These are phyloP conservation scores for Epizoanthus ramosus DNA, from an alignment of 92 coral and sea anemone genomes.

Conservation along the genomic window DNA sequence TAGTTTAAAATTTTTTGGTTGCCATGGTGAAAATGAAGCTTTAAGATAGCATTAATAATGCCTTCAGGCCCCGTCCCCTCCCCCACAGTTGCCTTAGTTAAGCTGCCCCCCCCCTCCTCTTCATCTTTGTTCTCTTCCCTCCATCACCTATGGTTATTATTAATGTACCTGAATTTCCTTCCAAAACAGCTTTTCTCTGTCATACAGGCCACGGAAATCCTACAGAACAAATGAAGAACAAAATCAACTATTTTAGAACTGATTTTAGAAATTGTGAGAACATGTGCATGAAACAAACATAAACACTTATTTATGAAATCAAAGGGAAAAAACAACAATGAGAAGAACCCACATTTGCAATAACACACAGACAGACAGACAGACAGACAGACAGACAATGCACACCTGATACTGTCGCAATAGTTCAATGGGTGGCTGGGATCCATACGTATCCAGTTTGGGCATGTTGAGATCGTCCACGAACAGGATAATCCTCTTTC, in stretches of 20 bases:
- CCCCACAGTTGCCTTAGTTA: no score
- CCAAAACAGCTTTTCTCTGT: constrained; percentile 97
- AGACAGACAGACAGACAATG: neutral
- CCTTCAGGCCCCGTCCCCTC: no score
- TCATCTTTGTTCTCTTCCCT: no score
- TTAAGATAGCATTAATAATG: no score
- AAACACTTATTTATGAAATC: neutral
- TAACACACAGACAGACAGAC: neutral
- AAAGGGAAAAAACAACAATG: neutral
- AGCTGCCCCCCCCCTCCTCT: no score
- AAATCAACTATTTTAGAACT: no score
- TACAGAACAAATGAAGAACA: constrained; percentile 25
- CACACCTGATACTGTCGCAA: constrained; percentile 90
- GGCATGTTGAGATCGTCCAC: constrained; percentile 99
- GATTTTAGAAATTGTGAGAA: constrained; percentile 68
- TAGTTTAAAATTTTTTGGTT: no score
- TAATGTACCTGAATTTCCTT: constrained; percentile 87
- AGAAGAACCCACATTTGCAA: neutral
- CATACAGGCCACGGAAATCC: constrained; percentile 96
- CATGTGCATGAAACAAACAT: neutral
- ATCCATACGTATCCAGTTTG: constrained; percentile 96
- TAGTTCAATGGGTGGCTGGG: constrained; percentile 97
- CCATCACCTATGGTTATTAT: no score
- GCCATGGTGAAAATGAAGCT: no score
- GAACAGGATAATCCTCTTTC: constrained; percentile 89